Conservation (phyloP, 2,797 vertebrate species). For the Pangasius djambal region DNA sequence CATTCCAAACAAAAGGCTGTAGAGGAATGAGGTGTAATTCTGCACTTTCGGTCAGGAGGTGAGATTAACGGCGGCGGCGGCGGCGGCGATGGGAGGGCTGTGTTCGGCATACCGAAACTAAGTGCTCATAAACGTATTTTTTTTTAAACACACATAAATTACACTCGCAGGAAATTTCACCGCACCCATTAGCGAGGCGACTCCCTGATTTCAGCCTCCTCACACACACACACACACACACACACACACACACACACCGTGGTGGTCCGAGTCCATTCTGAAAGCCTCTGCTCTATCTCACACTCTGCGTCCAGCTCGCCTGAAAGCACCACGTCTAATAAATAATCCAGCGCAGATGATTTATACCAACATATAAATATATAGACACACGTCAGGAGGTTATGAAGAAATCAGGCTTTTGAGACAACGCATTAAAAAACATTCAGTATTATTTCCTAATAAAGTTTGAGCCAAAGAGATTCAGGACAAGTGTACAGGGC, state of each 20-base stretch:
- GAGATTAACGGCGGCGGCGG: background rate
- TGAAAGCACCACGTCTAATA: background rate
- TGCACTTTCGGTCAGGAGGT: background rate
- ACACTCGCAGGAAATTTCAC: constrained; percentile 49
- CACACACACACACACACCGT: constrained; percentile 14
- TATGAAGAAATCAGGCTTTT: background rate
- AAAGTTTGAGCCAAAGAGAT: background rate
- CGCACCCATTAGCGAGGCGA: constrained; percentile 49
- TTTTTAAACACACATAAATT: constrained; percentile 51
- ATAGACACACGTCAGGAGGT: background rate
- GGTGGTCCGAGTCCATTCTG: constrained; percentile 43
- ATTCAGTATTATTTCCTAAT: background rate
- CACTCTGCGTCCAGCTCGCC: constrained; percentile 1
- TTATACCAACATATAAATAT: background rate
- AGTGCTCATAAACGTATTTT: background rate
- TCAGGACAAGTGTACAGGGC: background rate
- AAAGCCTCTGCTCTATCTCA: constrained; percentile 43
- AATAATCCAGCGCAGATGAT: constrained; percentile 24
- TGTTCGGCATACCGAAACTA: background rate
- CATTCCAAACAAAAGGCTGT: background rate
- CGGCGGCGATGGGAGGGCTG: background rate
- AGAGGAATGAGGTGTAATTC: background rate
- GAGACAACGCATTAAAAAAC: background rate
- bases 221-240: background rate
- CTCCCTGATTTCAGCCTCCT: constrained; percentile 31